A percentile compares a stretch with the other conserved stretches of the same genome.
Conservation (phyloP, 2,797 vertebrate species). For the Cephalopachus bancanus region DNA sequence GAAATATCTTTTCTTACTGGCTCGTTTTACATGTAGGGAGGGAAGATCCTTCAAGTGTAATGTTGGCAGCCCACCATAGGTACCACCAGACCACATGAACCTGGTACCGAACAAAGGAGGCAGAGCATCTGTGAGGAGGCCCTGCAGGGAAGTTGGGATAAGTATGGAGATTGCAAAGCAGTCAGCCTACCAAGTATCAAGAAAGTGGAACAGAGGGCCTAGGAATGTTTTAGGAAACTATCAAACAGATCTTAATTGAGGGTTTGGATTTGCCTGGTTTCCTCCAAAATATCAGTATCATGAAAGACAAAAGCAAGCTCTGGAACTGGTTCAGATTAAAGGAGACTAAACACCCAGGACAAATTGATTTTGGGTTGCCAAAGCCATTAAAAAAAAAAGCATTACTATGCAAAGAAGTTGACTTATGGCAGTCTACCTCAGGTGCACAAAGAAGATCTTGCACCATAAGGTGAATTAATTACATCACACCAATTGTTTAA, state of each 20-base stretch:
- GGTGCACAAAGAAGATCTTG: background rate
- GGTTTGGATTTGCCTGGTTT: background rate
- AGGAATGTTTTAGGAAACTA: background rate
- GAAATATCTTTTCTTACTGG: background rate
- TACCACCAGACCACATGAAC: background rate
- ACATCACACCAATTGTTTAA: background rate
- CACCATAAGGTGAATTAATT: background rate
- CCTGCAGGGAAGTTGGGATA: no score
- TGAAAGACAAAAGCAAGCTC: constrained; percentile 52
- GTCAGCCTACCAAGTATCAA: background rate
- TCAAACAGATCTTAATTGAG: background rate
- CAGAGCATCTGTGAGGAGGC: background rate
- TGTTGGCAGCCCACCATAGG: background rate
- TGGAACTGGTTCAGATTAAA: constrained; percentile 18
- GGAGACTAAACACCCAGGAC: background rate
- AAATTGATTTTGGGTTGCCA: background rate
- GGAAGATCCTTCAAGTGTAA: background rate
- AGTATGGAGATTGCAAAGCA: background rate
- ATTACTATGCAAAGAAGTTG: background rate
- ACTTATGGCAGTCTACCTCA: background rate
- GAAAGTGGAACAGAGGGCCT: background rate
- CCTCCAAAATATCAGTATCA: background rate
- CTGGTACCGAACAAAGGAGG: background rate
- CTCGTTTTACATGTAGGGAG: background rate
- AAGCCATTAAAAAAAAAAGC: background rate